Conservation (phyloP, 2,113 vertebrate genomes). For the Pseudolaguvia tuberculata region DNA sequence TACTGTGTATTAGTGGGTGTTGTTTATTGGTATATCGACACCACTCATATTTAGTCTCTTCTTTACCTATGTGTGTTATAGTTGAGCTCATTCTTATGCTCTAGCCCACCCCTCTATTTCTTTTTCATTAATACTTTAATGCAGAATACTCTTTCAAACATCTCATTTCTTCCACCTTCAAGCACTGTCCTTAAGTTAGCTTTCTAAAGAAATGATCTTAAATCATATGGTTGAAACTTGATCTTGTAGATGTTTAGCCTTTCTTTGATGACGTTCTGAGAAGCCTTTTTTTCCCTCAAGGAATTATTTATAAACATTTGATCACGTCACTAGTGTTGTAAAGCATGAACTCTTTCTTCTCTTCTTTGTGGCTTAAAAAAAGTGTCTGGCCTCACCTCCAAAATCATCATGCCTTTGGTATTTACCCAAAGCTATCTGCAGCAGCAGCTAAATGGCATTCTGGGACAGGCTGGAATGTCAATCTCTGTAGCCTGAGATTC, state of each 20-base stretch:
- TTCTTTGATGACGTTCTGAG: constrained; percentile 23
- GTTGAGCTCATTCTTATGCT: too few species aligned
- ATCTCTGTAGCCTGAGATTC: constrained; percentile 55
- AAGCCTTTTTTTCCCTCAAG: background rate
- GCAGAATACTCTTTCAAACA: background rate
- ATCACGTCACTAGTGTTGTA: constrained; percentile 4
- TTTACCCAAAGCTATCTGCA: constrained; percentile 80
- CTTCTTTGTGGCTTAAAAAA: constrained; percentile 53
- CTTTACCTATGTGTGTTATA: background rate
- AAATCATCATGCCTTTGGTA: constrained; percentile 82
- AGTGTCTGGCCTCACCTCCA: constrained; percentile 73
- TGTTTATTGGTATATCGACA: background rate
- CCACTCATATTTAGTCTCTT: background rate
- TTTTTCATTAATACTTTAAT: constrained; percentile 9
- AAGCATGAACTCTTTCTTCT: constrained; percentile 27
- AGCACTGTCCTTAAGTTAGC: constrained; percentile 14
- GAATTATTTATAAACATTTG: background rate
- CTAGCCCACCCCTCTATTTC: too few species aligned
- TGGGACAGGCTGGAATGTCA: constrained; percentile 76
- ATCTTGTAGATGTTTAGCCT: constrained; percentile 19
- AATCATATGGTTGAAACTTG: background rate
- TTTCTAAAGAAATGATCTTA: background rate
- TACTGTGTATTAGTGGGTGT: constrained; percentile 52
- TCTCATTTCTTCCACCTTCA: background rate
- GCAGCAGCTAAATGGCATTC: constrained; percentile 84